Base-by-base conservation (phyloP, 1,140 invertebrate genomes). In the Mamestra configurata region DNA sequence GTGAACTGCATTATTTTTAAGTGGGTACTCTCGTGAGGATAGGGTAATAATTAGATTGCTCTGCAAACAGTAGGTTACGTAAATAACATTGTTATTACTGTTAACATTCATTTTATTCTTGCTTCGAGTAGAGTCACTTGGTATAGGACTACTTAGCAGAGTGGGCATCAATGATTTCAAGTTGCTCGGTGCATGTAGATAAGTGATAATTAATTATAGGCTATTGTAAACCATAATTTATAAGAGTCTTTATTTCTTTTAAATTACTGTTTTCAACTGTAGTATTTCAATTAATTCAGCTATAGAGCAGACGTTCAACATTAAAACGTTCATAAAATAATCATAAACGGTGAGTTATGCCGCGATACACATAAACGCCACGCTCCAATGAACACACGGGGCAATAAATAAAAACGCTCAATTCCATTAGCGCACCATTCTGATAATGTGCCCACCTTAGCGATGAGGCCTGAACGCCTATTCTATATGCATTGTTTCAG, bases 391-490 rank as follows among this genome's bases (percentile, higher is more conserved):
- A 84, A 84, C 82, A 89, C 71, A 64, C 75, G 64, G 31, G 77
- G 79, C 82, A 86, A 88, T 88, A 90, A 90, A 91, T 87, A 92
- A 90, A 87, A 90, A 86, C 79, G 82, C 79, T 87, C 81, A 73
- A 88, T 89, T 84, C 83, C 81, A 88, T 90, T 89, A 88, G 85
- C 86, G 84, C 76, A 80, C 84, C 83, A 83, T 89, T 87, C 84
- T 72, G 86, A 89, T 90, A 88, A 90, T 90, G 82, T 87, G 83
- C 77, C 85, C 85, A 88, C 84, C 87, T 88, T 88, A 89, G 78
- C 88, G 84, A 81, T 31, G 59, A 73, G 72, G 20, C 57, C 46
- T 15, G 27, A 46, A 77, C 49, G 8, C 53, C 64, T 70, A 53
- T 78, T 82, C 57, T 82, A 77, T 73, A 82, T 71, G 82, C 75